Evolutionary conservation across 2,113 vertebrate species (phyloP).

Genomic region (Melospiza melodia): DNA sequence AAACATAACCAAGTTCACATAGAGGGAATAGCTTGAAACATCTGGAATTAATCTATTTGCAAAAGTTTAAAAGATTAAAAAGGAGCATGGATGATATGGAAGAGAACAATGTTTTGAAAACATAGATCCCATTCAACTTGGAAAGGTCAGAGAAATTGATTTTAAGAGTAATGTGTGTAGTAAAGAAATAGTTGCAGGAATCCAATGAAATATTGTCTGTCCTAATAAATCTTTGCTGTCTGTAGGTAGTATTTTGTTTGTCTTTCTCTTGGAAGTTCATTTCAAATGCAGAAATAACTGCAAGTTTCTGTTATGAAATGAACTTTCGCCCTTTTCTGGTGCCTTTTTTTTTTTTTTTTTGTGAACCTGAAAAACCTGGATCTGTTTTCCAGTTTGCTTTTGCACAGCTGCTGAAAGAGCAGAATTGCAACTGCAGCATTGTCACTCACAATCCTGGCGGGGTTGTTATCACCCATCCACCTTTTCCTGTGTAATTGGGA

Average conservation of each 20-base stretch:
- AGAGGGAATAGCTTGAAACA: neutral
- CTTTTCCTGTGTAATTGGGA: neutral
- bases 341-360: neutral
- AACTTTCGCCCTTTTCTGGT: neutral
- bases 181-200: neutral
- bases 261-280: neutral
- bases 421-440: neutral
- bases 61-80: neutral
- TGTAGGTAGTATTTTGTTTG: neutral
- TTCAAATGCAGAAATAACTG: neutral
- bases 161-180: neutral
- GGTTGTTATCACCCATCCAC: neutral
- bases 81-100: neutral
- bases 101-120: neutral
- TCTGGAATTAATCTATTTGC: neutral
- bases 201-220: neutral
- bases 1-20: neutral
- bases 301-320: neutral
- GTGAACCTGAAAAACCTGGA: neutral
- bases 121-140: neutral
- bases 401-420: neutral
- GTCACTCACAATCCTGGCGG: neutral
- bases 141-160: neutral
- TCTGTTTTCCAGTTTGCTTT: neutral
- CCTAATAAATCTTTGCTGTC: neutral